Percentiles rank a stretch among this genome's conserved stretches.
phyloP scores from a whole-genome alignment of 2,888 invertebrate genomes.

The Eurytoma californica region DNA sequence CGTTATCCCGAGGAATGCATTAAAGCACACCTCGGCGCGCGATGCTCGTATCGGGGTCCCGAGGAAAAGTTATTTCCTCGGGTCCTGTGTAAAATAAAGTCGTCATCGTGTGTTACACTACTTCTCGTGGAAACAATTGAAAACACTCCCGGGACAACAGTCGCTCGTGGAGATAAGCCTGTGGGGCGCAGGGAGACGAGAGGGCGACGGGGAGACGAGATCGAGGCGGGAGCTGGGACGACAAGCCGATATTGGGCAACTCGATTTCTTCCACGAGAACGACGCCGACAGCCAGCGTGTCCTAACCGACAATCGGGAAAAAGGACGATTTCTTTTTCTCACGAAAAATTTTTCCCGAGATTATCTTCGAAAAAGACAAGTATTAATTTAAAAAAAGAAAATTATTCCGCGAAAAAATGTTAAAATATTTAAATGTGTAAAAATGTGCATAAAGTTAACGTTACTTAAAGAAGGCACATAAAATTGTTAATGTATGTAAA shows the following conservation, averaged over 20 bases:
- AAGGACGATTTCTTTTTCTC: no score
- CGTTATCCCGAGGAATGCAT: slow-evolving; percentile 45
- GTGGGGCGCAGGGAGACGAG: not conserved
- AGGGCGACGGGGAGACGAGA: no score
- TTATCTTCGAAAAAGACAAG: no score
- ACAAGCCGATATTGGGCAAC: slow-evolving; percentile 39
- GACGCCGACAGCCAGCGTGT: not conserved
- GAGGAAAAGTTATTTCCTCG: slow-evolving; percentile 21
- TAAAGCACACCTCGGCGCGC: slow-evolving; percentile 15
- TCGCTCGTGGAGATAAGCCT: slow-evolving; percentile 40
- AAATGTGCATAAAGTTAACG: no score
- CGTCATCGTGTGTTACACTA: slow-evolving; percentile 36
- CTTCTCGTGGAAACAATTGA: slow-evolving; percentile 33
- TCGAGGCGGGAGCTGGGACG: not conserved
- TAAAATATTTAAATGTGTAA: no score
- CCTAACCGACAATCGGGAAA: no score
- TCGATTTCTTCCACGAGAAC: slow-evolving; percentile 43
- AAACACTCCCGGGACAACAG: slow-evolving; percentile 41
- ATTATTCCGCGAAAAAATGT: no score
- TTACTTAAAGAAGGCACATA: no score
- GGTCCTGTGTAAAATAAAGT: slow-evolving; percentile 34
- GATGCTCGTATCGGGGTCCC: not conserved
- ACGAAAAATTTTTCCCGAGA: no score
- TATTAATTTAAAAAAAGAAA: no score
- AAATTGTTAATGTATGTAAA: no score